Conservation (phyloP, 2,888 invertebrate species). For the Amiota minor region DNA sequence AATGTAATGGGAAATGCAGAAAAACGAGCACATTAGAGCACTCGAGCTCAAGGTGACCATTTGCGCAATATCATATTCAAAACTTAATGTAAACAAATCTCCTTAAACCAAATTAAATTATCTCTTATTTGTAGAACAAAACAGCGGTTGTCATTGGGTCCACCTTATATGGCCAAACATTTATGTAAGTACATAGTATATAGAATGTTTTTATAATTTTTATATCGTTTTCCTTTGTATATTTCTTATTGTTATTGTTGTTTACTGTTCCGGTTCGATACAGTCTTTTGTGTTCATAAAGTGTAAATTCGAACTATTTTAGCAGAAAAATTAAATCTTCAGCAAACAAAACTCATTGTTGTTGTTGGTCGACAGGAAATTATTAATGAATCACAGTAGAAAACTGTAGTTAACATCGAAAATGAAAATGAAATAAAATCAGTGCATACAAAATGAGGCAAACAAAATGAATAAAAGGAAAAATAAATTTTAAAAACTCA, state of each 20-base stretch:
- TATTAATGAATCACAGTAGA: slow-evolving; percentile 57
- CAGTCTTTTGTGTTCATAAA: slow-evolving; percentile 53
- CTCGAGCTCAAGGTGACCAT: no score
- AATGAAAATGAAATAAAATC: slow-evolving; percentile 32
- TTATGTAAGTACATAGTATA: no score
- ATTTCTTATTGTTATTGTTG: background rate
- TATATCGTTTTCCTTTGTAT: background rate
- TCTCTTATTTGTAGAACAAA: no score
- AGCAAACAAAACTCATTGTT: slow-evolving; percentile 35
- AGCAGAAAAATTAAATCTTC: background rate
- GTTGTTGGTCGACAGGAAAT: slow-evolving; percentile 43
- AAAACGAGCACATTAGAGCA: no score
- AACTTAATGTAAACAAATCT: no score
- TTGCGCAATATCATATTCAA: no score
- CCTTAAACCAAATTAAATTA: no score
- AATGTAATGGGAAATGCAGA: no score
- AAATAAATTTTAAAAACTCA: slow-evolving; percentile 31
- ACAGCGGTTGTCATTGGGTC: no score
- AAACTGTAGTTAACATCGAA: slow-evolving; percentile 31
- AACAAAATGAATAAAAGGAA: slow-evolving; percentile 2
- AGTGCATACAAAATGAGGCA: slow-evolving; percentile 8
- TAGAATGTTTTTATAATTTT: no score
- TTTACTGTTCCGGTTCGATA: background rate
- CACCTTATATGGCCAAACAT: no score
- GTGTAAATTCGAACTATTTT: slow-evolving; percentile 56